phyloP scores from a whole-genome alignment of 2,113 vertebrate genomes.

The Corythornis madagascariensis region DNA sequence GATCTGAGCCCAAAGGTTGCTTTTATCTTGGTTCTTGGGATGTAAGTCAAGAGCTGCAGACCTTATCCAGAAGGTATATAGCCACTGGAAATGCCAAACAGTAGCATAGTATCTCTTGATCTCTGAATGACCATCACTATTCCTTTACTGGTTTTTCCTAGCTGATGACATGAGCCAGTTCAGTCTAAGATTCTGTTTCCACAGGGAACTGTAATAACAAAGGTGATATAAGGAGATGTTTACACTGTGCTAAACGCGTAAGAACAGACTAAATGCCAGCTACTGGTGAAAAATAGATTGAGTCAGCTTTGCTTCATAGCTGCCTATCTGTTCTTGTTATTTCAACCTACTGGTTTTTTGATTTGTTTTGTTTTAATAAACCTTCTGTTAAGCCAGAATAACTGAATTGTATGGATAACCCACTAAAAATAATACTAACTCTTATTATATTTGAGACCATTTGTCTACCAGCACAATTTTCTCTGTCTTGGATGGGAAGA shows the following conservation, averaged over 20 bases:
- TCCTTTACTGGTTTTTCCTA: background rate
- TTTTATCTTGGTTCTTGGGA: background rate
- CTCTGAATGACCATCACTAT: background rate
- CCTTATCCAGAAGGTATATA: background rate
- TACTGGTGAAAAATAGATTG: background rate
- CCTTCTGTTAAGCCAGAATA: background rate
- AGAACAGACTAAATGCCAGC: background rate
- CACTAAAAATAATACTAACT: background rate
- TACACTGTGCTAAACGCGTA: background rate
- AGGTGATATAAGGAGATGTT: background rate
- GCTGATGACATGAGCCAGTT: background rate
- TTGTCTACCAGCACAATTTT: background rate
- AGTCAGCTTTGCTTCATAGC: background rate
- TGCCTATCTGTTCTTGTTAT: background rate
- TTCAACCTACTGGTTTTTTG: background rate
- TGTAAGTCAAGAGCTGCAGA: background rate
- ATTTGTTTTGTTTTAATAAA: background rate
- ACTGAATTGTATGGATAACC: background rate
- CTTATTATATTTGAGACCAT: background rate
- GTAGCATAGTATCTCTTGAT: background rate
- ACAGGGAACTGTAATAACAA: background rate
- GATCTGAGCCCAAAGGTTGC: background rate
- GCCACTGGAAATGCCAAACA: background rate
- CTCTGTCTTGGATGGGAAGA: background rate
- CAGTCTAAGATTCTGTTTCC: background rate